phyloP scores from a whole-genome alignment of 2,797 vertebrate genomes.

The Pempheris klunzingeri region DNA sequence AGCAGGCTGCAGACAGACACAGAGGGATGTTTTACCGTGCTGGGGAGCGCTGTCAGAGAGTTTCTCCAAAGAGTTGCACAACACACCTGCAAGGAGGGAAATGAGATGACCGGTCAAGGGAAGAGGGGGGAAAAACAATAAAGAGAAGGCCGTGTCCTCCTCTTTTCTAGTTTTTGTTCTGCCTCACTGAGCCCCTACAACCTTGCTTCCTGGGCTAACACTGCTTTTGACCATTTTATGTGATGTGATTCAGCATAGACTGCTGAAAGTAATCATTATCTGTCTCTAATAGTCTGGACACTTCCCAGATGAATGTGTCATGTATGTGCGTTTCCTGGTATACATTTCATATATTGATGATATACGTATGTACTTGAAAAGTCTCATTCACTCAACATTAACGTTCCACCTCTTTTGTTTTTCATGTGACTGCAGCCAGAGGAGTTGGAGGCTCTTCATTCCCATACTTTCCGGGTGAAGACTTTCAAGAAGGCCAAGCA shows the following conservation, averaged over 20 bases:
- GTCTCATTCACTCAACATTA: slow-evolving; percentile 27
- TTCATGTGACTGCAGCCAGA: slow-evolving; percentile 87
- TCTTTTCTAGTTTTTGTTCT: slow-evolving; percentile 26
- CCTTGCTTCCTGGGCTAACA: not conserved
- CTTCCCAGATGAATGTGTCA: not conserved
- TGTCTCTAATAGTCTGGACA: not conserved
- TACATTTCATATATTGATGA: not conserved
- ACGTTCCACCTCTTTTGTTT: slow-evolving; percentile 39
- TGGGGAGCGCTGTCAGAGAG: slow-evolving; percentile 28
- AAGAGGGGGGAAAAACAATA: not conserved
- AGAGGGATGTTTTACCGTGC: slow-evolving; percentile 26
- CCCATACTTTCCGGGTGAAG: slow-evolving; percentile 94
- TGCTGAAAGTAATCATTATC: not conserved
- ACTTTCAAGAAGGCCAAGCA: slow-evolving; percentile 96
- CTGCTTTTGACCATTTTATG: not conserved
- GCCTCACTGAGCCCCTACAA: not conserved
- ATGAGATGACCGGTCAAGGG: slow-evolving; percentile 26
- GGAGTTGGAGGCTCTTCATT: slow-evolving; percentile 91
- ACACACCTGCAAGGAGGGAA: slow-evolving; percentile 61
- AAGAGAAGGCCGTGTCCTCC: not conserved
- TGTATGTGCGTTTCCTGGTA: not conserved
- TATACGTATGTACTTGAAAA: not conserved
- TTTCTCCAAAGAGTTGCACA: slow-evolving; percentile 51
- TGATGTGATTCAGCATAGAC: not conserved
- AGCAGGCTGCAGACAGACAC: slow-evolving; percentile 42